A percentile compares a stretch with the other conserved stretches of the same genome.
Evolutionary conservation across 2,888 invertebrate species (phyloP).

Genomic region (Dusona sp.): DNA sequence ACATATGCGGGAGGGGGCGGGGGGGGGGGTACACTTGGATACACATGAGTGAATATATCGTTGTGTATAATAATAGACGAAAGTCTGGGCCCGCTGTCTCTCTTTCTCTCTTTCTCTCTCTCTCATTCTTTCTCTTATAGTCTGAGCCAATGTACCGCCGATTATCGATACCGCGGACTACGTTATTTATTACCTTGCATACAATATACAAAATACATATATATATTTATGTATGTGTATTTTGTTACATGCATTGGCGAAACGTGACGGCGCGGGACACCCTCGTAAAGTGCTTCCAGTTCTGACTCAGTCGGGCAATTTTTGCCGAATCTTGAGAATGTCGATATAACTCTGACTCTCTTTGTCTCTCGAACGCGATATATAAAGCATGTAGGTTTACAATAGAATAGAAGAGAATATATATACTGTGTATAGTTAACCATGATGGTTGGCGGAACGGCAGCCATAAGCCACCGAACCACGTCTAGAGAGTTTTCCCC

Average conservation of each 20-base stretch:
- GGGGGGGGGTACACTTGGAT: conserved; percentile 43
- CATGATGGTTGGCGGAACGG: conserved; percentile 37
- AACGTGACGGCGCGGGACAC: conserved; percentile 81
- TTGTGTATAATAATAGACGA: conserved; percentile 64
- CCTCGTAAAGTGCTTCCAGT: conserved; percentile 82
- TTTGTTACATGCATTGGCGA: conserved; percentile 74
- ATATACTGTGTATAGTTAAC: conserved; percentile 26
- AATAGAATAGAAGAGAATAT: conserved; percentile 43
- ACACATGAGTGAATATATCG: conserved; percentile 65
- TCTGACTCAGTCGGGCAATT: conserved; percentile 80
- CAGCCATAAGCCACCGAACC: conserved; percentile 61
- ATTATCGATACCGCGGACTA: conserved; percentile 81
- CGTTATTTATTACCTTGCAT: conserved; percentile 80
- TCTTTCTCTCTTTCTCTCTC: conserved; percentile 27
- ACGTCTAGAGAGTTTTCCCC: conserved; percentile 39
- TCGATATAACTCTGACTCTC: conserved; percentile 74
- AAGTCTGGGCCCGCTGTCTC: conserved; percentile 38
- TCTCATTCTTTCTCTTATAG: conserved; percentile 23
- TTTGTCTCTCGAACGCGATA: conserved; percentile 40
- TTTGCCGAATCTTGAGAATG: conserved; percentile 81
- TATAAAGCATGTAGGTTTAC: conserved; percentile 45
- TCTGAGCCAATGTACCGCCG: conserved; percentile 74
- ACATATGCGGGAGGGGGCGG: not conserved
- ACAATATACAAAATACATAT: conserved; percentile 11
- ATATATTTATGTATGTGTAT: not conserved